Percentiles rank a stretch among this genome's conserved stretches.
Evolutionary conservation across 2,113 vertebrate genomes (phyloP).

Genomic region (Galeopterus variegatus): DNA sequence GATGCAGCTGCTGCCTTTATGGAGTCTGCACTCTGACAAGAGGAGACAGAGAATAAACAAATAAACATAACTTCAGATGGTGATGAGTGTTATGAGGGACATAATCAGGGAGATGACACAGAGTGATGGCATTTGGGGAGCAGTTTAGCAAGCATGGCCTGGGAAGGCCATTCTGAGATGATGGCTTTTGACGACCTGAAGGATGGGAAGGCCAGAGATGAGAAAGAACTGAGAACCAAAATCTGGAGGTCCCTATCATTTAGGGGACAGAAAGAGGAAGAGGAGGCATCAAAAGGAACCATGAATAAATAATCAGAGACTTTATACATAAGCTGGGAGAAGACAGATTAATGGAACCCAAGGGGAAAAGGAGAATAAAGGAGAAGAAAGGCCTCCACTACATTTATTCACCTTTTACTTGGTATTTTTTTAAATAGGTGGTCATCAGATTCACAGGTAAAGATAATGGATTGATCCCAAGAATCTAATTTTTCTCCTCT

Average conservation of each 20-base stretch:
- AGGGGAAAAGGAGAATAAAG: background rate
- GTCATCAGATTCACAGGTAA: background rate
- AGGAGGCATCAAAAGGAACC: constrained; percentile 5
- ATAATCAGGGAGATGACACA: background rate
- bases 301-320: background rate
- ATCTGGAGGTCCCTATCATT: background rate
- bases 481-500: background rate
- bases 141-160: background rate
- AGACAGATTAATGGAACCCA: background rate
- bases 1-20: background rate
- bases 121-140: background rate
- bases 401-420: background rate
- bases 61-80: background rate
- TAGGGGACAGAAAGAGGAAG: background rate
- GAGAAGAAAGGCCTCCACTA: background rate
- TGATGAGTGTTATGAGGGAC: background rate
- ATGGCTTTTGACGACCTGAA: background rate
- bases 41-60: constrained; percentile 5
- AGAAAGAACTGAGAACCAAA: background rate
- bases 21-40: background rate
- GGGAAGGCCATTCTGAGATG: background rate
- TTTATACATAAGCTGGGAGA: background rate
- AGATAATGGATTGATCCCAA: background rate
- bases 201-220: background rate
- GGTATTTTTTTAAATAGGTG: background rate